A percentile compares a stretch with the other conserved stretches of the same genome.
phyloP scores from a whole-genome alignment of 2,888 invertebrate genomes.

The Malacosoma neustria region DNA sequence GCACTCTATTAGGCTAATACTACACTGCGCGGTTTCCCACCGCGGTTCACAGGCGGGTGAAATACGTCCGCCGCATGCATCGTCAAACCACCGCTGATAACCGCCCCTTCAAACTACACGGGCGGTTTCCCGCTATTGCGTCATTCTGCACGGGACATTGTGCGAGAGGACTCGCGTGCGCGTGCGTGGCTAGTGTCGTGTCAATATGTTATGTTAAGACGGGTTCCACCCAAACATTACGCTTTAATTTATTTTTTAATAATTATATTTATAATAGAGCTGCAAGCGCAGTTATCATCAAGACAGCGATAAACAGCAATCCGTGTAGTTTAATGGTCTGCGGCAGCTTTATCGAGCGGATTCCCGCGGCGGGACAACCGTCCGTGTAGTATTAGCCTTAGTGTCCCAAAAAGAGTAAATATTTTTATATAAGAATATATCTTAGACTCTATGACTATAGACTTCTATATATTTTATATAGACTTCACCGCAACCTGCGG shows the following conservation, averaged over 20 bases:
- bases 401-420: too few relatives aligned
- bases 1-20: too few relatives aligned
- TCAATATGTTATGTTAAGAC: neutral
- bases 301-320: slow-evolving; percentile 3
- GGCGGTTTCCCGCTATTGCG: slow-evolving; percentile 1
- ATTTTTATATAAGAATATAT: too few relatives aligned
- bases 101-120: slow-evolving; percentile 3
- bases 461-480: too few relatives aligned
- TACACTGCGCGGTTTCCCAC: slow-evolving; percentile 17
- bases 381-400: slow-evolving; percentile 4
- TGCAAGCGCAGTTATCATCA: too few relatives aligned
- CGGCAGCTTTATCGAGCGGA: slow-evolving; percentile 8
- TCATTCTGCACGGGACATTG: neutral
- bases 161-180: neutral
- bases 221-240: too few relatives aligned
- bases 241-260: too few relatives aligned
- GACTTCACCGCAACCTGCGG: too few relatives aligned
- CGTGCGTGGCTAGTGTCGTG: neutral
- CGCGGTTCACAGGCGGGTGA: slow-evolving; percentile 5
- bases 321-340: slow-evolving; percentile 7
- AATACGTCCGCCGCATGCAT: slow-evolving; percentile 9
- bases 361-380: slow-evolving; percentile 6
- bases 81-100: slow-evolving; percentile 8
- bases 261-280: too few relatives aligned
- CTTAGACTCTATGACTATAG: too few relatives aligned